Evolutionary conservation across 2,888 invertebrate genomes (phyloP).

Genomic region (Subacronicta megacephala): DNA sequence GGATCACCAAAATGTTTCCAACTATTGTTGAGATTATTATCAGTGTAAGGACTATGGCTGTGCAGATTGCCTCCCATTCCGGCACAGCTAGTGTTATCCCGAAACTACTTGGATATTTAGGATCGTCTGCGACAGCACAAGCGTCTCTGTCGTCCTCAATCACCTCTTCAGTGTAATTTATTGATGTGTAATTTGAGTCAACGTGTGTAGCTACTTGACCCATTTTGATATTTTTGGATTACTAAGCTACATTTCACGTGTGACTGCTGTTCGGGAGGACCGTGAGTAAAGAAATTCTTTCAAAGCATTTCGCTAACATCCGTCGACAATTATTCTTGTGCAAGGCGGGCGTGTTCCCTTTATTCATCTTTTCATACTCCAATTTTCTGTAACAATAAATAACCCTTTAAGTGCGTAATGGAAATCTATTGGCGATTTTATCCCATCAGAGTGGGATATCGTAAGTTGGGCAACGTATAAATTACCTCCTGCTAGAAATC

Average conservation of each 20-base stretch:
- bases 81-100: constrained; percentile 94
- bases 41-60: constrained; percentile 94
- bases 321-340: constrained; percentile 64
- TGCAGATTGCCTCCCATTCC: constrained; percentile 95
- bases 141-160: constrained; percentile 79
- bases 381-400: constrained; percentile 79
- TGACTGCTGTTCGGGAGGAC: constrained; percentile 60
- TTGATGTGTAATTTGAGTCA: constrained; percentile 71
- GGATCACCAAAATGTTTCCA: constrained; percentile 97
- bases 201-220: constrained; percentile 79
- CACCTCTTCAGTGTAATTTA: constrained; percentile 76
- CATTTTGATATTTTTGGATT: constrained; percentile 67
- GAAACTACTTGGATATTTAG: constrained; percentile 91
- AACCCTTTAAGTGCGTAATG: constrained; percentile 56
- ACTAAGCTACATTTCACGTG: constrained; percentile 78
- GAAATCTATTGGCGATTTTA: constrained; percentile 45
- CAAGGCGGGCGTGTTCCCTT: constrained; percentile 60
- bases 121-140: constrained; percentile 82
- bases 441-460: neutral
- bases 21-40: constrained; percentile 97
- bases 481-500: constrained; percentile 72
- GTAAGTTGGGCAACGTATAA: constrained; percentile 44
- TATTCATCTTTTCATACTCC: constrained; percentile 69
- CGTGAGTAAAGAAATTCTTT: constrained; percentile 57
- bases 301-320: constrained; percentile 59